Base-by-base conservation (phyloP, 2,888 invertebrate genomes). In the Noctua fimbriata region DNA sequence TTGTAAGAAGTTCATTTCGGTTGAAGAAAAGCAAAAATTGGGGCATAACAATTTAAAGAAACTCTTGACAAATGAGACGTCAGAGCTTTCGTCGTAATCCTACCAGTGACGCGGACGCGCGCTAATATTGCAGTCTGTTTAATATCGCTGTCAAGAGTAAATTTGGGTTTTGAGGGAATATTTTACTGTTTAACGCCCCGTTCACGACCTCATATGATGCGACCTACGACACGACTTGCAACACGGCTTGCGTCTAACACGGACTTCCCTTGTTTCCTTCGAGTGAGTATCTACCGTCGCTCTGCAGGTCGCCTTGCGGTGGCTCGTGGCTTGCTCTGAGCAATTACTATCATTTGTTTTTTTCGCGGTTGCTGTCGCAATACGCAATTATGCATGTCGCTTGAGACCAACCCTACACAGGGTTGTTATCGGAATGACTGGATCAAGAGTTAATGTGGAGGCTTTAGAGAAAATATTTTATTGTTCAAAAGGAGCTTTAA, bases 21-120 rank as follows among this genome's bases (percentile, higher is more conserved):
- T 65, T 0, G 63, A 72, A 72, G 49, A 72, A 74, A 60, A 77
- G 36, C 49, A 44, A 78, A 66, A 84, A 81, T 41, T 32, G 67
- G 63, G 66, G 60, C 76, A 65, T 87, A 28, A 76, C 52, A 71
- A 72, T 83, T 79, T 76, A 67, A 84, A 87, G 63, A 71, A 83
- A 77, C 65, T 69, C 47, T 86, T 86, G 86, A 87, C 66, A 83
- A 87, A 88, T 88, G 85, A 87, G 77, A 83, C 58, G 85, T 84
- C 88, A 79, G 65, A 58, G 24, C 52, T 69, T 72, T 70, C 60
- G 69, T 80, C 81, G 71, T 83, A 86, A 84, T 84, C 82, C 70
- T 36, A 14, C 9, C 12, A 69, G 80, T 76, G 83, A 89, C 75
- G 75, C 69, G 36, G 83, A 89, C 75, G 32, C 72, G 32, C 72